Evolutionary conservation across 2,888 invertebrate species (phyloP).

Genomic region (Synergus itoensis): DNA sequence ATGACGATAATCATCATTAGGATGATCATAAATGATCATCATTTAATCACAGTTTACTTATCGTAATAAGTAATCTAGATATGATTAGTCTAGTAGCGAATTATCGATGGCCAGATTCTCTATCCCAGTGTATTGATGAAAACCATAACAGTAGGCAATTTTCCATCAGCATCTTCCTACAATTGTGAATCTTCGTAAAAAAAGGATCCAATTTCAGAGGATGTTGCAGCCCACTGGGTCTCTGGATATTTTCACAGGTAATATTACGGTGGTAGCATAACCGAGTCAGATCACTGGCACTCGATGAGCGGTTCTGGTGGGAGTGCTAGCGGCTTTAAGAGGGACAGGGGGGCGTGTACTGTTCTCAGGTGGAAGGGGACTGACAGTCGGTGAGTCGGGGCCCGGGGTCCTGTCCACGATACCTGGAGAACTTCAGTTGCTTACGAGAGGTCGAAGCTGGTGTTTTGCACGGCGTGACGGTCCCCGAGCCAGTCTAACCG

Average conservation of each 20-base stretch:
- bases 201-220: background rate
- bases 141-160: background rate
- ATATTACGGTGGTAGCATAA: slow-evolving; percentile 21
- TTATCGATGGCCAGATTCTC: no score
- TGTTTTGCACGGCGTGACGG: slow-evolving; percentile 47
- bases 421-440: slow-evolving; percentile 65
- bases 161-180: background rate
- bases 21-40: no score
- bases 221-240: slow-evolving; percentile 18
- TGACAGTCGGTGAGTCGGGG: slow-evolving; percentile 64
- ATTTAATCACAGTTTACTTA: no score
- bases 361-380: slow-evolving; percentile 62
- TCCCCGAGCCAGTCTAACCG: slow-evolving; percentile 60
- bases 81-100: no score
- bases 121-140: background rate
- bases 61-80: background rate
- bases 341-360: slow-evolving; percentile 46
- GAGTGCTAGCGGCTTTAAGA: slow-evolving; percentile 20
- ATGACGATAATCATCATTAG: no score
- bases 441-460: slow-evolving; percentile 66
- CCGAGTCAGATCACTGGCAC: slow-evolving; percentile 37
- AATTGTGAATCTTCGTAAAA: slow-evolving; percentile 7
- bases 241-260: slow-evolving; percentile 9
- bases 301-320: slow-evolving; percentile 40
- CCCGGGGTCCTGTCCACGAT: slow-evolving; percentile 69